Evolutionary conservation across 2,113 vertebrate species (phyloP), one percentile per base, ranked within the genome.

Genomic region (Petroica traversi): DNA sequence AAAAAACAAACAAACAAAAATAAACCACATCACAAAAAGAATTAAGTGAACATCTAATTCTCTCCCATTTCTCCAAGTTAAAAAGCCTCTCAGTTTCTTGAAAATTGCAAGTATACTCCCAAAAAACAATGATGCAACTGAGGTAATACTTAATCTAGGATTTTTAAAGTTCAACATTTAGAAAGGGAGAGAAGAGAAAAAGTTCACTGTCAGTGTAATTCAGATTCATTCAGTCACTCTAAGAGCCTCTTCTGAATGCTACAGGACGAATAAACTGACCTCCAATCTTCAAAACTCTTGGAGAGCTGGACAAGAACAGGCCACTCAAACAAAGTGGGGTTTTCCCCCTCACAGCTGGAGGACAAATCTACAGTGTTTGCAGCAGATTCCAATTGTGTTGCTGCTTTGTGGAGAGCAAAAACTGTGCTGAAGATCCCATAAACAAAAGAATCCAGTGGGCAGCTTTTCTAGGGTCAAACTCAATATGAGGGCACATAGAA

Each of bases 141-240:
- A 74, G 79, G 31, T 33, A 92, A 86, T n/a, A 86, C 33, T 52
- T 48, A 46, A 23, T 19, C 33, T 8, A 61, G 25, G 74, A 77
- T 73, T 85, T 66, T 73, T 14, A 17, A 88, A 85, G 63, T 92
- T 73, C 41, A 69, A 36, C 81, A 79, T 48, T 75, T 48, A 57
- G 19, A 88, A 72, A 79, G 24, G 26, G 45, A 63, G 19, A 40
- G 67, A 66, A 69, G 18, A 71, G 8, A 29, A 57, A 67, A 87
- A 33, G 14, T 61, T 36, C 55, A 77, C 15, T 40, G 68, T 58
- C 75, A 86, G 55, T 79, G 28, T 34, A 63, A 81, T 45, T 78
- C 5, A 2, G 38, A 71, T 77, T 86, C 26, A 46, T 82, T 82
- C 62, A 54, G 24, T n/a, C 10, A 12, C 29, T 88, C 36, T 69